Evolutionary conservation across 2,888 invertebrate species (phyloP).

Genomic region (Brachyopa scutellaris): DNA sequence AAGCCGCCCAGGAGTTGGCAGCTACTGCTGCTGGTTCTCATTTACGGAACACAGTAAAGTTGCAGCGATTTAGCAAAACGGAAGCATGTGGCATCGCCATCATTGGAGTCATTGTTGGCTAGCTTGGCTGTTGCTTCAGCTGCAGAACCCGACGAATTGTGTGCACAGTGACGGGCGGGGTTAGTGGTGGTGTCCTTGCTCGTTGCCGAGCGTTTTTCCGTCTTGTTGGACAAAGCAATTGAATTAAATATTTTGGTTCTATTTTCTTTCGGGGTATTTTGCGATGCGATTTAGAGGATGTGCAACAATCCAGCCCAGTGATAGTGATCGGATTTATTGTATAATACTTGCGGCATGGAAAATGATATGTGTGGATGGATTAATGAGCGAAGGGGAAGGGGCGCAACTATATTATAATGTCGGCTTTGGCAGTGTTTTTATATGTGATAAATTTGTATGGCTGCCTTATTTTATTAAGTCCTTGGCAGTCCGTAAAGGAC

Average conservation of each 20-base stretch:
- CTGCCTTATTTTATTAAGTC: too few species aligned
- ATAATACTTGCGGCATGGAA: conserved; percentile 30
- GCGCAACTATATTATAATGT: conserved; percentile 1
- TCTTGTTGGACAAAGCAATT: conserved; percentile 71
- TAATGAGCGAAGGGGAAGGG: not conserved
- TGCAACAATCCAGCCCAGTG: conserved; percentile 61
- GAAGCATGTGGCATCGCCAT: conserved; percentile 66
- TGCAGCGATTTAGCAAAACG: conserved; percentile 69
- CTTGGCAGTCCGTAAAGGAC: too few species aligned
- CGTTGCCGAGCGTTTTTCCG: conserved; percentile 67
- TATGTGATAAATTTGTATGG: not conserved
- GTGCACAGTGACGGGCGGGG: not conserved
- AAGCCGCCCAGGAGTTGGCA: conserved; percentile 14
- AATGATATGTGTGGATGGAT: conserved; percentile 34
- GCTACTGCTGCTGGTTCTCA: conserved; percentile 54
- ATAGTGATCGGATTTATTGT: conserved; percentile 53
- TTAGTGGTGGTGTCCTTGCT: conserved; percentile 18
- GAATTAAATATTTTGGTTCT: conserved; percentile 68
- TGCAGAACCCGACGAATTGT: conserved; percentile 28
- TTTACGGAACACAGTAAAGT: conserved; percentile 61
- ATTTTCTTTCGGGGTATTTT: conserved; percentile 56
- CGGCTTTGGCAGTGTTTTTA: conserved; percentile 20
- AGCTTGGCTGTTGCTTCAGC: conserved; percentile 62
- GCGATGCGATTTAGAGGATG: conserved; percentile 65
- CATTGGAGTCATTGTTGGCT: conserved; percentile 61